phyloP scores from a whole-genome alignment of 2,888 invertebrate species.

The Dermolepida albohirtum region DNA sequence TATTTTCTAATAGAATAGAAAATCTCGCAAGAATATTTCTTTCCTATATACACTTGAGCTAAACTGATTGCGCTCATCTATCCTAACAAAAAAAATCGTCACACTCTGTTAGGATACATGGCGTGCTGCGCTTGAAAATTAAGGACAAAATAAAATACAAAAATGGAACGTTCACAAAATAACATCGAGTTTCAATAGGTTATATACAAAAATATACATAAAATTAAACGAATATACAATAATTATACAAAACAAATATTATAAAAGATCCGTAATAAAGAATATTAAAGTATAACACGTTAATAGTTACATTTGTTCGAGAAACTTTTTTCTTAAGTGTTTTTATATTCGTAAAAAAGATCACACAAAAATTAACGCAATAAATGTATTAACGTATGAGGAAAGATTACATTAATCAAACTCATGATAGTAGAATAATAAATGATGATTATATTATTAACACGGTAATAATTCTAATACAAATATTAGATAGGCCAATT shows the following conservation, averaged over 20 bases:
- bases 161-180: constrained; percentile 44
- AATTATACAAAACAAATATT: constrained; percentile 52
- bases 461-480: constrained; percentile 31
- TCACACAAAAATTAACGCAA: constrained; percentile 12
- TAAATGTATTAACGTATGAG: constrained; percentile 17
- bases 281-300: constrained; percentile 50
- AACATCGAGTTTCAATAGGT: constrained; percentile 37
- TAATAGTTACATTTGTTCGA: constrained; percentile 11
- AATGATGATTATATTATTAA: constrained; percentile 22
- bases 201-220: constrained; percentile 53
- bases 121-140: constrained; percentile 14
- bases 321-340: constrained; percentile 11
- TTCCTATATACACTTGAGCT: constrained; percentile 65
- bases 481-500: constrained; percentile 46
- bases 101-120: not conserved
- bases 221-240: constrained; percentile 52
- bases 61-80: constrained; percentile 48
- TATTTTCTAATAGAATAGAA: constrained; percentile 63
- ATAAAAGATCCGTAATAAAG: constrained; percentile 51
- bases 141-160: constrained; percentile 28
- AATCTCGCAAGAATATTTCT: constrained; percentile 61
- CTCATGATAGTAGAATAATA: constrained; percentile 26
- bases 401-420: constrained; percentile 21
- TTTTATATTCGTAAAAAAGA: not conserved
- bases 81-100: constrained; percentile 25